These are phyloP conservation scores for Limnephilus rhombicus DNA, from an alignment of 2,888 invertebrate genomes.

Conservation along the genomic window DNA sequence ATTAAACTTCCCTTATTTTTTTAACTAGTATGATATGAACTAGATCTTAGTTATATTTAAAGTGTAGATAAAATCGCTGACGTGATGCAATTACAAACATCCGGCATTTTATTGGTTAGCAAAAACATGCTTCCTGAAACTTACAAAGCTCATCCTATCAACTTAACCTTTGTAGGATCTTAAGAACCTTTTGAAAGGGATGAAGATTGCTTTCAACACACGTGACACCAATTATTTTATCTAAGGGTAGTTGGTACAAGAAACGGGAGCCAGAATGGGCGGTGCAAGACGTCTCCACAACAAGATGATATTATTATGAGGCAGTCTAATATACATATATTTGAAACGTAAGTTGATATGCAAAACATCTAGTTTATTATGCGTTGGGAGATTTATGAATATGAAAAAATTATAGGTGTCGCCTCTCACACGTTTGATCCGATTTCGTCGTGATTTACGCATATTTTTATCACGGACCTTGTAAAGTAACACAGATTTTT, in stretches of 20 bases:
- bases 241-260: conserved; percentile 17
- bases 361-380: conserved; percentile 49
- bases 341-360: conserved; percentile 55
- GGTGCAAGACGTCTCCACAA: conserved; percentile 26
- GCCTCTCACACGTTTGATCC: conserved; percentile 22
- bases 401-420: conserved; percentile 40
- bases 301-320: conserved; percentile 49
- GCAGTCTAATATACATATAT: neutral
- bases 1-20: no score
- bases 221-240: conserved; percentile 58
- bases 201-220: conserved; percentile 46
- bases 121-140: neutral
- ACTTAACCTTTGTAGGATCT: neutral
- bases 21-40: no score
- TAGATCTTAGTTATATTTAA: neutral
- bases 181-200: conserved; percentile 6
- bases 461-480: neutral
- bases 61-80: neutral
- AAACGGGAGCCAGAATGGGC: conserved; percentile 27
- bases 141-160: neutral
- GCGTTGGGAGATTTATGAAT: conserved; percentile 34
- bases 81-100: neutral
- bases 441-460: conserved; percentile 50
- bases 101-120: neutral
- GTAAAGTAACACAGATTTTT: neutral